phyloP scores from a whole-genome alignment of 2,797 vertebrate genomes.

The Gobio occitaniae region DNA sequence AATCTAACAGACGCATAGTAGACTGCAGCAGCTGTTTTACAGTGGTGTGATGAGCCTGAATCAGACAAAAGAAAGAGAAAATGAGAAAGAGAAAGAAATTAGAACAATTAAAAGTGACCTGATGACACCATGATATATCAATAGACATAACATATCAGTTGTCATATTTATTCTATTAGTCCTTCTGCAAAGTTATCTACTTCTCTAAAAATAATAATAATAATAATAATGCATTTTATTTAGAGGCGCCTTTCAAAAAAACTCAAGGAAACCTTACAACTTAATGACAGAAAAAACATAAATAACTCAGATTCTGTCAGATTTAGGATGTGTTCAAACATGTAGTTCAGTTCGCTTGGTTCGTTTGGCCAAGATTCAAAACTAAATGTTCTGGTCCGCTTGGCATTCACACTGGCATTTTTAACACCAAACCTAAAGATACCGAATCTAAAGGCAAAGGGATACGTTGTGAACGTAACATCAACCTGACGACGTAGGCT shows the following conservation, averaged over 20 bases:
- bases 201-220: not conserved
- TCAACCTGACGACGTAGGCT: too few species aligned
- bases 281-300: not conserved
- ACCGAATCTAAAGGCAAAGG: too few species aligned
- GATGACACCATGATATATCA: not conserved
- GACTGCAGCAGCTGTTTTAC: constrained; percentile 92
- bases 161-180: not conserved
- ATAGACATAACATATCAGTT: not conserved
- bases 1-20: constrained; percentile 88
- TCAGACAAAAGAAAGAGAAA: constrained; percentile 1
- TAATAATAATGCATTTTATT: too few species aligned
- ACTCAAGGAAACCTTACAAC: too few species aligned
- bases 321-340: not conserved
- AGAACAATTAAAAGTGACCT: not conserved
- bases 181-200: not conserved
- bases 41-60: constrained; percentile 91
- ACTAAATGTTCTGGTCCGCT: not conserved
- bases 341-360: too few species aligned
- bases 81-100: not conserved
- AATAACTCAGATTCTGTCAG: not conserved
- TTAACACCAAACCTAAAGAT: not conserved
- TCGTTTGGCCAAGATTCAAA: too few species aligned
- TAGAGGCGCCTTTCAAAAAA: too few species aligned
- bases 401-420: not conserved
- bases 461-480: too few species aligned